Evolutionary conservation across 2,113 vertebrate genomes (phyloP).

Genomic region (Ptyas mucosa): DNA sequence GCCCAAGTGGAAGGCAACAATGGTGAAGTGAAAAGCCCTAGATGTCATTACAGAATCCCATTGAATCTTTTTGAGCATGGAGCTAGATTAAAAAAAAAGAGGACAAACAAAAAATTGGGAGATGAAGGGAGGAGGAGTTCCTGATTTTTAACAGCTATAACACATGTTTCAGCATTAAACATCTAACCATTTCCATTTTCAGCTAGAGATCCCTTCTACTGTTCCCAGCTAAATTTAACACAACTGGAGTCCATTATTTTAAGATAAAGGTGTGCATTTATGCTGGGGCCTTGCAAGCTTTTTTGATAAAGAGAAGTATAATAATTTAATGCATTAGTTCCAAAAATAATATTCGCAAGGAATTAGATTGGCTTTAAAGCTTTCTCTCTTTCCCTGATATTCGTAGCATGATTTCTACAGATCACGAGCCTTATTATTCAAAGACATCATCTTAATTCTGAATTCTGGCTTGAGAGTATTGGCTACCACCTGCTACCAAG

Average conservation of each 20-base stretch:
- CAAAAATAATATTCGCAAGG: not conserved
- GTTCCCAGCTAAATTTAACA: not conserved
- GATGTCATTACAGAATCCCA: not conserved
- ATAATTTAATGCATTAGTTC: not conserved
- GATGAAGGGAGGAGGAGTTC: not conserved
- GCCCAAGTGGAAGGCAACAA: not conserved
- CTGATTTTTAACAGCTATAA: not conserved
- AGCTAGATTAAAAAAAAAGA: not conserved
- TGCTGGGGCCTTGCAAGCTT: not conserved
- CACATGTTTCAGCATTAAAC: not conserved
- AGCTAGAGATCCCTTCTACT: not conserved
- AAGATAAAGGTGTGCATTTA: not conserved
- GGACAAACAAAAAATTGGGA: too few relatives aligned
- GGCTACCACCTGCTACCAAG: not conserved
- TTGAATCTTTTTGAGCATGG: not conserved
- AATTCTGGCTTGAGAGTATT: conserved; percentile 2
- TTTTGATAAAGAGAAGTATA: not conserved
- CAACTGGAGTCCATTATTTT: not conserved
- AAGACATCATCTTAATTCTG: conserved; percentile 13
- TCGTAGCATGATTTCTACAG: not conserved
- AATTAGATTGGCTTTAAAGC: conserved; percentile 11
- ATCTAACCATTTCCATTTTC: not conserved
- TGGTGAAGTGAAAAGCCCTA: not conserved
- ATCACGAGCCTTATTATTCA: conserved; percentile 18
- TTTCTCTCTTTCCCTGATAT: not conserved